Evolutionary conservation across 2,113 vertebrate species (phyloP).

Genomic region (rat (Rattus norvegicus)): DNA sequence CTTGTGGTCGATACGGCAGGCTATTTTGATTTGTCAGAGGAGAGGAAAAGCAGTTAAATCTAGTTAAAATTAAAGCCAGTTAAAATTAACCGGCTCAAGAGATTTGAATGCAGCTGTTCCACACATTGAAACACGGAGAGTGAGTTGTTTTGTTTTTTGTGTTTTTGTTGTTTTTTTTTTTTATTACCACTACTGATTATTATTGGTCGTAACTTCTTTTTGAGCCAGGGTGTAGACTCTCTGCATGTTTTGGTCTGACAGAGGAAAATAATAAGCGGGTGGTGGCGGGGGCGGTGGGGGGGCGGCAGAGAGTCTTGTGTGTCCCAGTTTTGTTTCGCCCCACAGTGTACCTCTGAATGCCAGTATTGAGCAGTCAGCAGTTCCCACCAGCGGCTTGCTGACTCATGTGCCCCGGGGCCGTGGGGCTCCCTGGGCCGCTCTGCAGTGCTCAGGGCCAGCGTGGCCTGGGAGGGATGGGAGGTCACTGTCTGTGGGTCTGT

Average conservation of each 20-base stretch:
- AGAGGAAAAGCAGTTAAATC: constrained; percentile 82
- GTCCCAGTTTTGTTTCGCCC: constrained; percentile 84
- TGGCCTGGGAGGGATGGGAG: constrained; percentile 54
- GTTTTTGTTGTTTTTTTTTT: background rate
- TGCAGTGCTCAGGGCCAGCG: constrained; percentile 77
- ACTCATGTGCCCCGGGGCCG: constrained; percentile 86
- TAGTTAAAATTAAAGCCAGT: constrained; percentile 81
- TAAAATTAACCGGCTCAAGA: constrained; percentile 81
- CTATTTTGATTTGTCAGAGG: constrained; percentile 83
- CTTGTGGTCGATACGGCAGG: constrained; percentile 78
- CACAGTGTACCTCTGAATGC: constrained; percentile 82
- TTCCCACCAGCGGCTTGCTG: constrained; percentile 87
- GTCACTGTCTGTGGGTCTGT: constrained; percentile 81
- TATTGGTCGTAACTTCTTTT: constrained; percentile 4
- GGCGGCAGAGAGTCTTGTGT: constrained; percentile 78
- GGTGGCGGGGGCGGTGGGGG: background rate
- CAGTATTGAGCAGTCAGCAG: constrained; percentile 87
- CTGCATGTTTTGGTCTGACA: constrained; percentile 74
- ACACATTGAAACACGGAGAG: constrained; percentile 64
- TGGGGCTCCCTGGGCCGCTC: constrained; percentile 80
- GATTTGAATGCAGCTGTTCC: constrained; percentile 81
- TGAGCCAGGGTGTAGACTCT: constrained; percentile 26
- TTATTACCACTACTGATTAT: constrained; percentile 41
- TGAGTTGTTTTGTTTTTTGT: background rate
- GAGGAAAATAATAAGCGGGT: constrained; percentile 84